Evolutionary conservation across 2,888 invertebrate genomes (phyloP).

Genomic region (Campoletis raptor): DNA sequence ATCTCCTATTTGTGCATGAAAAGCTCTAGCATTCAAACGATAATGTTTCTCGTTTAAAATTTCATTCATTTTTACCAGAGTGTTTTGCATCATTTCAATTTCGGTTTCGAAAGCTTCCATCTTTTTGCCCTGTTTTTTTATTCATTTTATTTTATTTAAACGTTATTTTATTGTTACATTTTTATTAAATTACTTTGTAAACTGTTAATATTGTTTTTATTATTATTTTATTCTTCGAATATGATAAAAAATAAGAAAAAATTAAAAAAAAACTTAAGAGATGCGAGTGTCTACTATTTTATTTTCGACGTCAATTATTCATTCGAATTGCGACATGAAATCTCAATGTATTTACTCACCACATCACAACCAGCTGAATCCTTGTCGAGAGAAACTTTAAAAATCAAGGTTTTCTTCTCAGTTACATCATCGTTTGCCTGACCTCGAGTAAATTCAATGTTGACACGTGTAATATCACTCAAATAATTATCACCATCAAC

Average conservation of each 20-base stretch:
- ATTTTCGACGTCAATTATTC: neutral
- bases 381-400: constrained; percentile 84
- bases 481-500: constrained; percentile 81
- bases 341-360: constrained; percentile 69
- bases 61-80: constrained; percentile 79
- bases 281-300: neutral
- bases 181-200: no score
- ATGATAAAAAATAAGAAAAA: neutral
- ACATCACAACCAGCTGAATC: constrained; percentile 82
- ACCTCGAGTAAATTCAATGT: constrained; percentile 71
- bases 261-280: neutral
- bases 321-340: neutral
- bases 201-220: no score
- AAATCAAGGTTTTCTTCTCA: constrained; percentile 76
- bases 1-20: constrained; percentile 78
- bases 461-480: constrained; percentile 79
- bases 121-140: constrained; percentile 71
- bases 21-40: constrained; percentile 76
- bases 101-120: constrained; percentile 76
- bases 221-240: neutral
- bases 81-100: constrained; percentile 79
- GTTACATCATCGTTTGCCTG: constrained; percentile 64
- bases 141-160: neutral
- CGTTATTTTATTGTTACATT: no score
- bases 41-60: constrained; percentile 70